Base-by-base conservation (phyloP, 2,888 invertebrate genomes). In the Nemurella pictetii region DNA sequence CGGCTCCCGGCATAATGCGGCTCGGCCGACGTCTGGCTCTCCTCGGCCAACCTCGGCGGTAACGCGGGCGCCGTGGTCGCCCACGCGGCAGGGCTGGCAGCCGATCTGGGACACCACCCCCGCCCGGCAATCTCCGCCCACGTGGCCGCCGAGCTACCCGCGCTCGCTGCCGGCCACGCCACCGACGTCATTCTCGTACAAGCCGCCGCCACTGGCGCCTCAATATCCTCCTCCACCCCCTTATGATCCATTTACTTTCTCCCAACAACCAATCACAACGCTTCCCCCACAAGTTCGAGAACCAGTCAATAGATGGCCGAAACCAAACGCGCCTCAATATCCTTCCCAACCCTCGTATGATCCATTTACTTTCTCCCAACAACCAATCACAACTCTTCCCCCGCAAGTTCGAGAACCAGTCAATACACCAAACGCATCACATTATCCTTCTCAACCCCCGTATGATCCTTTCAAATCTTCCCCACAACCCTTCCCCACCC, bases 151-250 rank as follows among this genome's bases (percentile, higher is more conserved):
- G 5, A 74, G n/a, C n/a, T n/a, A n/a, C n/a, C n/a, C n/a, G n/a
- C n/a, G n/a, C 15, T 35, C 83, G 89, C 87, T n/a, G 77, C 5
- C 55, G 81, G 36, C 83, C 74, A 20, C 74, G 3, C 74, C 9
- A 20, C 26, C 74, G 5, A 74, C 74, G 7, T n/a, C 20, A 5
- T 20, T 25, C 4, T 20, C 74, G 3, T 5, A 7, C 15, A 4
- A 20, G 74, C 26, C 74, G n/a, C 5, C 26, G 4, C 26, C 74
- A 12, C 35, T 35, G 35, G 5, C 35, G 5, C 4, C 35, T 35
- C 35, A 12, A 12, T 4, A 4, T 4, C 4, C 35, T 35, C 3
- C 55, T 12, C 55, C 55, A 20, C 2, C 55, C 55, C 55, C 55
- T 55, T 12, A 20, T n/a, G n/a, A n/a, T n/a, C n/a, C n/a, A n/a